Base-by-base conservation (phyloP, 2,888 invertebrate species). In the Tillus elongatus region DNA sequence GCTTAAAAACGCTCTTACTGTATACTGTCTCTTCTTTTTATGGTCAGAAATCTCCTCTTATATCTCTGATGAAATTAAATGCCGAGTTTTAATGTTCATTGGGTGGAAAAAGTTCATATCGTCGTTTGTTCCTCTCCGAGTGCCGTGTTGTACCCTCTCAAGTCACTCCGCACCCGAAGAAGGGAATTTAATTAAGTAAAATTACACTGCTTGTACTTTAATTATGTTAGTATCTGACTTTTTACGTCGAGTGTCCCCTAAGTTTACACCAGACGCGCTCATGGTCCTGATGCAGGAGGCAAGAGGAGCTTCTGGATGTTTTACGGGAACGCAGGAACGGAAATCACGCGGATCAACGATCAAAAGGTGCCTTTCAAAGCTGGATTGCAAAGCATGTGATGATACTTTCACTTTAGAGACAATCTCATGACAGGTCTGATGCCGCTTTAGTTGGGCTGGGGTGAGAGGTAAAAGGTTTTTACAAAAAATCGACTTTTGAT, bases 141-240 rank as follows among this genome's bases (percentile, higher is more conserved):
- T n/a, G 54, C 51, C 54, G 53, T 57, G 49, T 49, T 51, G 49
- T 53, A 47, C 49, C 46, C 53, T 46, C 42, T 45, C 47, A 46
- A 47, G 6, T n/a, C 6, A n/a, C n/a, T n/a, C 24, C n/a, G 6
- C 24, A 49, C 52, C 54, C 50, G 62, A 63, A 66, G 67, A 67
- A 68, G 67, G 66, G 67, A 69, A 69, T 68, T 69, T 69, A 69
- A 69, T 69, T 68, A 68, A 68, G 68, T 68, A 64, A 68, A 68
- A 68, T 68, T 69, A 69, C 68, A 65, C 61, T 65, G 68, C 68
- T 68, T 69, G 69, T 69, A 66, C 64, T 68, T 69, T 69, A 69
- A 69, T 69, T 69, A 69, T 69, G 67, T 68, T 67, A 68, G 66
- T 68, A 67, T 67, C 66, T 61, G 63, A 63, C 56, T 64, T 65